These are phyloP conservation scores for Crocidura indochinensis DNA, from an alignment of 2,797 vertebrate genomes.

Conservation along the genomic window DNA sequence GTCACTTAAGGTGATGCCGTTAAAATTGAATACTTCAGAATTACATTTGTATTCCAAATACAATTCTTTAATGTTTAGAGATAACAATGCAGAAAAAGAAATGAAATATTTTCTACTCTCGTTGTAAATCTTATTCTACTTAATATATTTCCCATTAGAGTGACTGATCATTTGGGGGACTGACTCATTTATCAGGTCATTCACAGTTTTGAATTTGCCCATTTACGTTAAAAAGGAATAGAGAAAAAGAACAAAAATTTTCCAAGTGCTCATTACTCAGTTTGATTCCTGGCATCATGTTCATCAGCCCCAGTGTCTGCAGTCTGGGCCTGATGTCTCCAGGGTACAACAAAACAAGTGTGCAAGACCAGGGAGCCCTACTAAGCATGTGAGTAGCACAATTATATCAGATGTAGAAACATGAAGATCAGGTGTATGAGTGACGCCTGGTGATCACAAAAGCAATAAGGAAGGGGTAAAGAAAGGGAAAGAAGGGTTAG, in stretches of 20 bases:
- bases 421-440: too few species aligned
- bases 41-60: neutral
- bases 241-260: neutral
- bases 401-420: too few species aligned
- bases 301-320: too few species aligned
- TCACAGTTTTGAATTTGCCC: neutral
- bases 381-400: too few species aligned
- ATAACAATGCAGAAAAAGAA: neutral
- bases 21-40: neutral
- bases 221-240: neutral
- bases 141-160: neutral
- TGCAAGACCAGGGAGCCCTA: too few species aligned
- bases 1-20: neutral
- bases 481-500: too few species aligned
- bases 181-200: neutral
- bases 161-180: neutral
- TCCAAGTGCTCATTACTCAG: neutral
- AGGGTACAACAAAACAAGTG: too few species aligned
- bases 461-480: neutral
- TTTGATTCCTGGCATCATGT: too few species aligned
- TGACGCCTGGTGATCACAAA: too few species aligned
- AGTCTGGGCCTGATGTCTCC: too few species aligned
- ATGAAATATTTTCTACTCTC: neutral
- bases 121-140: neutral
- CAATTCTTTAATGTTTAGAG: neutral